Conservation (phyloP, 2,113 vertebrate genomes). For the Sarotherodon lohbergeri region DNA sequence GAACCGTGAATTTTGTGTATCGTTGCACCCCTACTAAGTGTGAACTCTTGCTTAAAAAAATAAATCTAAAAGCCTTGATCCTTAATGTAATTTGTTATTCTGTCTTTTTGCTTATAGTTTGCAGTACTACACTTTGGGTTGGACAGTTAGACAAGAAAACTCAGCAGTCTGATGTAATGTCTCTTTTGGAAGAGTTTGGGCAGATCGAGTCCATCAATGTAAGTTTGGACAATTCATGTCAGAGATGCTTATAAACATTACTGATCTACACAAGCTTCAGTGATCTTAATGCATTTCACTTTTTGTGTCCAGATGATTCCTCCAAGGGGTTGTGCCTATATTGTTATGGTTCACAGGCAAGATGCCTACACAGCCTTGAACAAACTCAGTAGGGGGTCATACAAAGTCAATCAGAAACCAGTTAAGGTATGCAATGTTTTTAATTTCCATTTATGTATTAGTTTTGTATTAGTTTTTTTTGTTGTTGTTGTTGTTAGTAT, state of each 20-base stretch:
- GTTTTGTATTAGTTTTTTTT: neutral
- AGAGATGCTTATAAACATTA: neutral
- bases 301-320: constrained; percentile 87
- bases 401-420: constrained; percentile 93
- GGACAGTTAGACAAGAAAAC: constrained; percentile 97
- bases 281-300: neutral
- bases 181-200: constrained; percentile 94
- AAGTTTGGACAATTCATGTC: constrained; percentile 55
- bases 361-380: constrained; percentile 91
- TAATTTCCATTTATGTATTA: neutral
- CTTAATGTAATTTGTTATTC: neutral
- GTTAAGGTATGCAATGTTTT: constrained; percentile 80
- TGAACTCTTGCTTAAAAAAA: neutral
- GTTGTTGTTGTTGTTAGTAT: neutral
- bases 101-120: constrained; percentile 75
- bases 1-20: no score
- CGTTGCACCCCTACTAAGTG: no score
- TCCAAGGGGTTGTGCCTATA: constrained; percentile 94
- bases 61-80: neutral
- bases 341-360: constrained; percentile 94
- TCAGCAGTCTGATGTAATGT: constrained; percentile 88
- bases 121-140: constrained; percentile 96
- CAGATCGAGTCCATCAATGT: constrained; percentile 97
- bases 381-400: constrained; percentile 86
- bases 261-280: neutral